Conservation (phyloP, 2,113 vertebrate species). For the Herpetotheres cachinnans region DNA sequence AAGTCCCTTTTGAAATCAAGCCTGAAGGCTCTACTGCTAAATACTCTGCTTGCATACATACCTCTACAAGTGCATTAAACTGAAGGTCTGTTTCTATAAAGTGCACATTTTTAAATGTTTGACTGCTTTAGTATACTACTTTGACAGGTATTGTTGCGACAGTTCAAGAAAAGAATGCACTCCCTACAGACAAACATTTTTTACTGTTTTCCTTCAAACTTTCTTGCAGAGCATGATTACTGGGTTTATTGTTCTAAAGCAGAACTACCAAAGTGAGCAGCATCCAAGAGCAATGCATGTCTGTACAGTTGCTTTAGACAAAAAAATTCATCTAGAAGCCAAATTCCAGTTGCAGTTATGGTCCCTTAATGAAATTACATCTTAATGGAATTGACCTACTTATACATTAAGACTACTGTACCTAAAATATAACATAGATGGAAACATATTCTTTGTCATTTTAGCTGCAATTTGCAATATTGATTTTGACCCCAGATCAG, state of each 20-base stretch:
- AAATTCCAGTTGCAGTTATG: slow-evolving; percentile 4
- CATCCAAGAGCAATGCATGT: background rate
- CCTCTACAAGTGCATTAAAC: background rate
- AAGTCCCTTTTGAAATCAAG: background rate
- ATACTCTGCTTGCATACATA: background rate
- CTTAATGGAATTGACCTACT: slow-evolving; percentile 65
- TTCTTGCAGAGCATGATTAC: background rate
- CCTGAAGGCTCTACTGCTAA: background rate
- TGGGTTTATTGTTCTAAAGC: background rate
- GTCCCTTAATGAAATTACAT: slow-evolving; percentile 59
- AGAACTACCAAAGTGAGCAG: background rate
- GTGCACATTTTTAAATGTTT: background rate
- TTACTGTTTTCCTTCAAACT: background rate
- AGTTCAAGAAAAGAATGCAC: background rate
- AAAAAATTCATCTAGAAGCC: background rate
- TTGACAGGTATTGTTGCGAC: background rate
- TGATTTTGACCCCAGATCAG: slow-evolving; percentile 67
- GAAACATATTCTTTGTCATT: slow-evolving; percentile 63
- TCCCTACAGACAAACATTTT: background rate
- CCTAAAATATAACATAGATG: slow-evolving; percentile 54
- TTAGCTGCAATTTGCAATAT: slow-evolving; percentile 70
- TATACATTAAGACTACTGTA: slow-evolving; percentile 49
- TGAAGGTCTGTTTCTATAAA: background rate
- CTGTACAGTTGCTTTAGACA: background rate
- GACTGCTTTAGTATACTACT: background rate